Evolutionary conservation across 2,888 invertebrate species (phyloP).

Genomic region (Agrochola lota): DNA sequence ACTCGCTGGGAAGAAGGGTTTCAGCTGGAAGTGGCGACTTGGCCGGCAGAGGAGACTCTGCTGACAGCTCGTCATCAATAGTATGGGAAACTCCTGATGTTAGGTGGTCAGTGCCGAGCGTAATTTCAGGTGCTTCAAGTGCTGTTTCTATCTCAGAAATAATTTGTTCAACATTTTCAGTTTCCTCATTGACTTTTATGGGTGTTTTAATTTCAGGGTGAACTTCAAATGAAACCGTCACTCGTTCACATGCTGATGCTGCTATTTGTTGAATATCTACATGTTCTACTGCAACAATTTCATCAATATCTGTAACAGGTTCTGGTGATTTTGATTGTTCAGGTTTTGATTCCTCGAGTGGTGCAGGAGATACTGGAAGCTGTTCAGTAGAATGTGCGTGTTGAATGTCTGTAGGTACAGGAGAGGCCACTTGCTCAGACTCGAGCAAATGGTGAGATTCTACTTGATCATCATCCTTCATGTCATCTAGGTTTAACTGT

Average conservation of each 20-base stretch:
- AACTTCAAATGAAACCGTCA: conserved; percentile 16
- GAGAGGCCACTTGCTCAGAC: conserved; percentile 59
- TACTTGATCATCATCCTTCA: conserved; percentile 49
- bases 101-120: conserved; percentile 60
- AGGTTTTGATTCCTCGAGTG: conserved; percentile 57
- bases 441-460: conserved; percentile 56
- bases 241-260: conserved; percentile 12
- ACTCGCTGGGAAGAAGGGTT: conserved; percentile 62
- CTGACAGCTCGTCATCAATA: conserved; percentile 38
- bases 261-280: conserved; percentile 25
- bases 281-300: conserved; percentile 41
- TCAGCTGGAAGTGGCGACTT: conserved; percentile 64
- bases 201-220: conserved; percentile 23
- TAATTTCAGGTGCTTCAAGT: conserved; percentile 60
- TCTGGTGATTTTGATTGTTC: conserved; percentile 63
- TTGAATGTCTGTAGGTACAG: conserved; percentile 58
- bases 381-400: conserved; percentile 62
- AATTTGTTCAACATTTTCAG: conserved; percentile 49
- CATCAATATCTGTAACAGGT: conserved; percentile 58
- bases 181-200: conserved; percentile 38
- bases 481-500: conserved; percentile 55
- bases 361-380: conserved; percentile 56
- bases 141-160: conserved; percentile 49
- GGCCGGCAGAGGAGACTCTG: conserved; percentile 55
- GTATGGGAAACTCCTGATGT: conserved; percentile 44